These are phyloP conservation scores for Leptinotarsa lineolata DNA, from an alignment of 1,140 invertebrate genomes.

Conservation along the genomic window DNA sequence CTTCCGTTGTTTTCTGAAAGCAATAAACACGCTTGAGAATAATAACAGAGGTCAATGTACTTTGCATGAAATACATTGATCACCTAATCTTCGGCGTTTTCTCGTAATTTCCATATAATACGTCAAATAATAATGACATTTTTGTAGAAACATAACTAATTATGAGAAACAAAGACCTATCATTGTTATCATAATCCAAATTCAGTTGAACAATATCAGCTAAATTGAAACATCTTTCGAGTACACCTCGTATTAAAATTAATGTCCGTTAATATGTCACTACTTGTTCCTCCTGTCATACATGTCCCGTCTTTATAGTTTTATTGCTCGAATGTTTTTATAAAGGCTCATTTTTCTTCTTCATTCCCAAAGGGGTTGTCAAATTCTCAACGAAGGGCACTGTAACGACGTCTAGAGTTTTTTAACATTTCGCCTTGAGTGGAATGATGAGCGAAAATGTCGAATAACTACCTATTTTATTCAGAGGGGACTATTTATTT, in stretches of 20 bases:
- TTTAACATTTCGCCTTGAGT: slow-evolving; percentile 12
- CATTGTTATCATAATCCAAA: too few species aligned
- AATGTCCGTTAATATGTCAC: slow-evolving; percentile 22
- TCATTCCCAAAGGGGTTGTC: slow-evolving; percentile 41
- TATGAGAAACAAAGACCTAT: too few species aligned
- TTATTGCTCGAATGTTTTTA: slow-evolving; percentile 47
- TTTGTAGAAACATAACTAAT: too few species aligned
- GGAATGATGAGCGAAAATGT: slow-evolving; percentile 4
- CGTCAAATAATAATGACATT: too few species aligned
- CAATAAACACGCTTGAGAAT: too few species aligned
- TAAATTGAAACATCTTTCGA: neutral
- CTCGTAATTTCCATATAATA: too few species aligned
- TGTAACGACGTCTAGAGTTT: slow-evolving; percentile 23
- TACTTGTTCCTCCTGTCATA: slow-evolving; percentile 18
- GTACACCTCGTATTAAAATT: slow-evolving; percentile 13
- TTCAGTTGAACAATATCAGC: too few species aligned
- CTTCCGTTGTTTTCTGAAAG: too few species aligned
- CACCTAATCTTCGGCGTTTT: too few species aligned
- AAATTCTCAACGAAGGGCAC: slow-evolving; percentile 36
- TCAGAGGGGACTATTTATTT: neutral
- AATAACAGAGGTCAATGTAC: too few species aligned
- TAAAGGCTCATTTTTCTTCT: slow-evolving; percentile 45
- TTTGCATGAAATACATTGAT: too few species aligned
- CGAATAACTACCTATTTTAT: neutral
- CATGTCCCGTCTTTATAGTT: slow-evolving; percentile 36